These are phyloP conservation scores for Melanostoma mellinum DNA, from an alignment of 2,888 invertebrate genomes.

Conservation along the genomic window DNA sequence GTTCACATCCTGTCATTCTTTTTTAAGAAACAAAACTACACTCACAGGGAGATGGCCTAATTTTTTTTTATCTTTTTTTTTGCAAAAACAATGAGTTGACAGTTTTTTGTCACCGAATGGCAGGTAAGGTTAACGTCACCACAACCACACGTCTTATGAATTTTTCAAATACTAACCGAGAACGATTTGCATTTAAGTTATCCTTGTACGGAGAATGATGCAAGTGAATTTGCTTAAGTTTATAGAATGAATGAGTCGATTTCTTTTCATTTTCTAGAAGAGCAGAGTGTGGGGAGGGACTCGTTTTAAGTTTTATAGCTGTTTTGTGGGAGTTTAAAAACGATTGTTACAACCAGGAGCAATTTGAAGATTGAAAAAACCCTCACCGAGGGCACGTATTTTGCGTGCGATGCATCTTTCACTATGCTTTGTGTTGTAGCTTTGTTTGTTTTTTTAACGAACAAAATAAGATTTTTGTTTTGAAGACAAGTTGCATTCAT, in stretches of 20 bases:
- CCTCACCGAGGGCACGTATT: too few species aligned
- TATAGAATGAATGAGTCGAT: conserved; percentile 39
- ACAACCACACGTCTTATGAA: neutral
- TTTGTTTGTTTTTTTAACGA: too few species aligned
- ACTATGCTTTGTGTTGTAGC: too few species aligned
- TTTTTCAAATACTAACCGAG: conserved; percentile 22
- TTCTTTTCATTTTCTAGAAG: conserved; percentile 29
- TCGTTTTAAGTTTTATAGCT: too few species aligned
- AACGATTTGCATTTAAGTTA: conserved; percentile 22
- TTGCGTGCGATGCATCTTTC: too few species aligned
- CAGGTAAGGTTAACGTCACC: neutral
- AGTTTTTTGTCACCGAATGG: neutral
- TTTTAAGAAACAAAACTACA: conserved; percentile 10
- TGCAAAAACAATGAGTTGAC: neutral
- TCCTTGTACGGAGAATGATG: neutral
- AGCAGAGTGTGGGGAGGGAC: too few species aligned
- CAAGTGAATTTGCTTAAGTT: conserved; percentile 14
- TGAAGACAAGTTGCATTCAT: too few species aligned
- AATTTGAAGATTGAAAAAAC: too few species aligned
- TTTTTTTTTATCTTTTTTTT: neutral
- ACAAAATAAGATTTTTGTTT: too few species aligned
- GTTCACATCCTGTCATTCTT: conserved; percentile 9
- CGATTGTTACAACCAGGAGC: too few species aligned
- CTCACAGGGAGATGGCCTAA: neutral
- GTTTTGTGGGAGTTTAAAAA: too few species aligned